Evolutionary conservation across 2,113 vertebrate genomes (phyloP), one percentile per base, ranked within the genome.

Genomic region (Calyptommatus sinebrachiatus): DNA sequence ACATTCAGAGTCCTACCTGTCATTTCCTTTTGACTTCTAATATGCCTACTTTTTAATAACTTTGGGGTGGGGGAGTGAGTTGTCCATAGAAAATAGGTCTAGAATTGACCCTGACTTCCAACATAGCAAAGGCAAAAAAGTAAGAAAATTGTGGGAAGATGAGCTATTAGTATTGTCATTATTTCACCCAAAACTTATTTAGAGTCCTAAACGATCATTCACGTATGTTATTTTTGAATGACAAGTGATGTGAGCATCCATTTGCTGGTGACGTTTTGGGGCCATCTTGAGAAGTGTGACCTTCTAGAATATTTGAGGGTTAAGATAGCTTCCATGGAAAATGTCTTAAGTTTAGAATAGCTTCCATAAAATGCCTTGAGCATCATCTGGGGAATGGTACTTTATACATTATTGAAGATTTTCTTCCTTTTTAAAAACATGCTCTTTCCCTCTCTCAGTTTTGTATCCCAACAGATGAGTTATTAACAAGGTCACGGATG

Each of bases 401-500:
- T 16, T 24, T 72, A 18, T 72, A 26, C 3, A 21, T 11, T 63
- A 46, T 46, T 45, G 61, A n/a, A 41, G 29, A 16, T n/a, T 28
- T 73, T 1, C 50, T 9, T 28, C n/a, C 66, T 77, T 26, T 84
- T 35, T 71, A 41, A 41, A 41, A 41, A 41, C 35, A 41, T 41
- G 35, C 71, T 83, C 71, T 20, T 20, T 67, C 5, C 61, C 65
- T 53, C 6, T 24, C n/a, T 16, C 1, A 0, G 1, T 0, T 77
- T 31, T 86, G 48, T 73, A 71, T 80, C 48, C 71, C 63, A 62
- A 5, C 79, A 91, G 91, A 87, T 88, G 85, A 85, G 0, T 0
- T 31, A 0, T 74, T 29, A 82, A 10, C 45, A 35, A 46, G 16
- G 48, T 41, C 77, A 77, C 88, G 66, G 69, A 89, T 89, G 91